Evolutionary conservation across 2,888 invertebrate genomes (phyloP), one percentile per base, ranked within the genome.

Genomic region (Caradrina clavipalpis): DNA sequence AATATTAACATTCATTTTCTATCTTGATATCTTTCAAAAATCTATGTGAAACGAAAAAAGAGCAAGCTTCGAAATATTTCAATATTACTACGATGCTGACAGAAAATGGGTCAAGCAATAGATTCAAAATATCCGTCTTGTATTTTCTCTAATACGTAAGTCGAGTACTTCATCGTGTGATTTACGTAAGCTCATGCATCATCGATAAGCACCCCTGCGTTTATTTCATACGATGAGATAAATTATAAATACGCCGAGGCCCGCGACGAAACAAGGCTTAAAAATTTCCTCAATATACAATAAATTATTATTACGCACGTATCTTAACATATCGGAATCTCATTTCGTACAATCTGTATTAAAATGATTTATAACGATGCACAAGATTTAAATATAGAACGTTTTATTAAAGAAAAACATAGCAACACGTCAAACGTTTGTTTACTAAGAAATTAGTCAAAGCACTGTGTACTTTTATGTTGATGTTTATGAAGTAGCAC

Each of bases 121-220:
- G 42, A 64, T 65, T 65, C 64, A 60, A 72, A 78, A 77, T 56
- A 71, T 26, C 13, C 26, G 47, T n/a, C n/a, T 55, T 49, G 50
- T 21, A 57, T 67, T 73, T 67, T 60, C 19, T 67, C 22, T n/a
- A 55, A 21, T 58, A 61, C 49, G 2, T 62, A 21, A 73, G n/a
- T 22, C 26, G 45, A 51, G 58, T 57, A 45, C 64, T 75, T 35
- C 17, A 56, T 60, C 31, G 49, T 53, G 57, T 70, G 65, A 77
- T 75, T 75, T 70, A 75, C 22, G 59, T 53, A 54, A 69, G 58
- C 55, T 42, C 56, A 50, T 77, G 50, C 31, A 75, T 75, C 59
- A 69, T 10, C 49, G 51, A 51, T 76, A 76, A 70, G 76, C 80
- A 54, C 21, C 50, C 19, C 47, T 39, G 53, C 53, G 59, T 66